These are phyloP conservation scores for Amphipoea oculea DNA, from an alignment of 2,888 invertebrate genomes.

Conservation along the genomic window DNA sequence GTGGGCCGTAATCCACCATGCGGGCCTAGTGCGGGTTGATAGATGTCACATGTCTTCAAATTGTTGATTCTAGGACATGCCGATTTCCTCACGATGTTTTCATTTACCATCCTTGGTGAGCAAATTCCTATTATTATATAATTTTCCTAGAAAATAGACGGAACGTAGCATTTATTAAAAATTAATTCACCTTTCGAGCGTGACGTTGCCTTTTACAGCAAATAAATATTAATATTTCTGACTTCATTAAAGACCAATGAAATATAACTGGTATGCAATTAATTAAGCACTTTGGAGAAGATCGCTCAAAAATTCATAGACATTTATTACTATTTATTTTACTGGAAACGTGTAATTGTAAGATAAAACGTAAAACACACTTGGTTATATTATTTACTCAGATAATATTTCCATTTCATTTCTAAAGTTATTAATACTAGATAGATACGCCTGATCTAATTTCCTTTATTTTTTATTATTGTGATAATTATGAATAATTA, in stretches of 20 bases:
- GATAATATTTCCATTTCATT: neutral
- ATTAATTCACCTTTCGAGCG: neutral
- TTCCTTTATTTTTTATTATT: constrained; percentile 1
- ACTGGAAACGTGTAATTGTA: neutral
- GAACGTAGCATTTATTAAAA: neutral
- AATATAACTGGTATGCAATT: constrained; percentile 1
- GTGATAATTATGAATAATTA: neutral
- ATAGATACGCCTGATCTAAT: neutral
- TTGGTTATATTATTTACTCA: neutral
- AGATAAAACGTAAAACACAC: neutral
- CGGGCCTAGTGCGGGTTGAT: no score
- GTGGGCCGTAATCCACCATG: neutral
- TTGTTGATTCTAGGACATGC: neutral
- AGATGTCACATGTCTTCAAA: neutral
- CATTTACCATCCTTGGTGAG: neutral
- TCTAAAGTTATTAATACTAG: neutral
- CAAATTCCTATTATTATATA: no score
- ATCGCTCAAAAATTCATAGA: constrained; percentile 1
- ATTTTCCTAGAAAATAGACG: neutral
- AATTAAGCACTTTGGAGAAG: neutral
- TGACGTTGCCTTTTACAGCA: neutral
- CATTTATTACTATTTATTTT: constrained; percentile 13
- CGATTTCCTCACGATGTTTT: neutral
- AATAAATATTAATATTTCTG: constrained; percentile 6
- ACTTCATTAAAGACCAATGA: constrained; percentile 13